A percentile compares a stretch with the other conserved stretches of the same genome.
Evolutionary conservation across 2,797 vertebrate genomes (phyloP).

Genomic region (Neostethus bicornis): DNA sequence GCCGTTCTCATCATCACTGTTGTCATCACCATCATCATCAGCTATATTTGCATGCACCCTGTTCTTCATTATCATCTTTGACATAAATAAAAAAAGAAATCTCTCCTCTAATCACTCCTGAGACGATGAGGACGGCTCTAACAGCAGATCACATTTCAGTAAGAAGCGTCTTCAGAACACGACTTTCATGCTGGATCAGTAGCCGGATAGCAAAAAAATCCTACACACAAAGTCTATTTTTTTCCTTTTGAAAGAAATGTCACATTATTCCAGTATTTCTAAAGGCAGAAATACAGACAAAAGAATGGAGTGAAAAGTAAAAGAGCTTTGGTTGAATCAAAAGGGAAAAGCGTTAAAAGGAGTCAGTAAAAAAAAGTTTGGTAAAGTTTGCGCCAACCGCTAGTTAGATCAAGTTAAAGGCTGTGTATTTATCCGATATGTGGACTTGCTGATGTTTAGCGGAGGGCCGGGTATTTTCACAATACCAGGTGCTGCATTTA

Average conservation of each 20-base stretch:
- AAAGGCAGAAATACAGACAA: slow-evolving; percentile 20
- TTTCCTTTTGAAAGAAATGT: neutral
- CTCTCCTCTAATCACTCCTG: slow-evolving; percentile 26
- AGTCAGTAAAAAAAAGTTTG: slow-evolving; percentile 17
- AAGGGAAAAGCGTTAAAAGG: slow-evolving; percentile 14
- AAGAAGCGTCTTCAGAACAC: slow-evolving; percentile 10
- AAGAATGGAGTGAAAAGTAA: slow-evolving; percentile 1
- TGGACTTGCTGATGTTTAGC: too few species aligned
- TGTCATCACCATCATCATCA: slow-evolving; percentile 15
- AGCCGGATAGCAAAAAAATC: neutral
- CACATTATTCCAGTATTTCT: neutral
- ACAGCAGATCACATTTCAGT: slow-evolving; percentile 30
- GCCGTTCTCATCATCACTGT: slow-evolving; percentile 5
- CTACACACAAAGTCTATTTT: too few species aligned
- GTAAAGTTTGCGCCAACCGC: too few species aligned
- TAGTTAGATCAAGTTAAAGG: slow-evolving; percentile 34
- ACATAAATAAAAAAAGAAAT: slow-evolving; percentile 13
- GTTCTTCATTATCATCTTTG: slow-evolving; percentile 22
- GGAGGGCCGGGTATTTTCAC: too few species aligned
- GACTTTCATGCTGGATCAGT: neutral
- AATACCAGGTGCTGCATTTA: too few species aligned
- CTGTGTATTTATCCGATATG: too few species aligned
- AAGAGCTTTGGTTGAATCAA: slow-evolving; percentile 19
- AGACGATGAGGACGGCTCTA: neutral
- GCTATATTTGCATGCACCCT: slow-evolving; percentile 16